Evolutionary conservation across 1,140 invertebrate species (phyloP), one percentile per base, ranked within the genome.

Genomic region (Drosophila willistoni): DNA sequence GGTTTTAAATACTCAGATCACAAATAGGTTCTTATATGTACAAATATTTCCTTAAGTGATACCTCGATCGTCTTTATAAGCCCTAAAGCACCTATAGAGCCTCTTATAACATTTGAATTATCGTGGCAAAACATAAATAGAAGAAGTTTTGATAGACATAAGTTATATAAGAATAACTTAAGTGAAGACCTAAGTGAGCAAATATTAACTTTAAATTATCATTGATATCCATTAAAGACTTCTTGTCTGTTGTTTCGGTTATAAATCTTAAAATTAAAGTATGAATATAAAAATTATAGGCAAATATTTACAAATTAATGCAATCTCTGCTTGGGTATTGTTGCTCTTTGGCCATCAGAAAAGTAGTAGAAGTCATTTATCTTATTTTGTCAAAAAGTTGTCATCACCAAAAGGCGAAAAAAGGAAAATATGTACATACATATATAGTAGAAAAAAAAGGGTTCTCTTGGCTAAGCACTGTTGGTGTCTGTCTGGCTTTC

Each of bases 311-410:
- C 3, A 59, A 19, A 55, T 55, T 12, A 25, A 55, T 25, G 19
- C 56, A 59, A 36, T 9, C 56, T 36, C 63, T 66, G 66, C 42
- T 56, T 55, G 64, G 59, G 60, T 36, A n/a, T 60, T 55, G 34
- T 55, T 60, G 19, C 60, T 14, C 61, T 57, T 10, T 36, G 36
- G 34, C n/a, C 34, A 51, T 9, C 51, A 39, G 59, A 34, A 54
- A 69, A 68, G 71, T 0, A 68, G 71, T 12, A 13, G 36, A 83
- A 87, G 76, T 87, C 80, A 89, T 87, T 87, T 89, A 87, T 87
- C 84, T 87, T 87, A 87, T 87, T 87, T 87, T 87, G 84, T 87
- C 84, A 84, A 89, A 87, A 82, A 89, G 80, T 71, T 87, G 84
- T 89, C 84, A 89, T 54, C 84, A 77, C 51, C 19, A 70, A 57